Percentiles rank a stretch among this genome's conserved stretches.
These are phyloP conservation scores for Drosophila tani DNA, from an alignment of 1,140 invertebrate genomes.

Conservation along the genomic window DNA sequence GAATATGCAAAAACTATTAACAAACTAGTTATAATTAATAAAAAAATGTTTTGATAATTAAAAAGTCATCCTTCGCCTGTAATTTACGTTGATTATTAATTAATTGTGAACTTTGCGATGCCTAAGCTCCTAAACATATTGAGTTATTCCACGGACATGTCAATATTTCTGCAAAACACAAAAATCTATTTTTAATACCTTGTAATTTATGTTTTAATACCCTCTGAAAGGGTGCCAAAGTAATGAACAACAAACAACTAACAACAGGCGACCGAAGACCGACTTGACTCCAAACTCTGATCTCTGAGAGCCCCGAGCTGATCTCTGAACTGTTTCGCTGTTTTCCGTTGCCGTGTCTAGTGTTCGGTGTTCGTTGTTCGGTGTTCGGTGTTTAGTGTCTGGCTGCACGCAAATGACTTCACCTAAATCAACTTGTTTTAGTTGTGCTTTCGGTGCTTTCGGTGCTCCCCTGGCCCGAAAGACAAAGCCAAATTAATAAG, in stretches of 20 bases:
- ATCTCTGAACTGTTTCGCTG: conserved; percentile 61
- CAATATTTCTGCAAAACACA: neutral
- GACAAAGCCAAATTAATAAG: conserved; percentile 61
- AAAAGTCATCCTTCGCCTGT: no score
- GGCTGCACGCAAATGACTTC: conserved; percentile 74
- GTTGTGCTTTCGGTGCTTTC: conserved; percentile 51
- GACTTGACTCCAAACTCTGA: conserved; percentile 38
- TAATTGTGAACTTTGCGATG: no score
- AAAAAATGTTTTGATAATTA: no score
- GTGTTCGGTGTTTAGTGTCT: conserved; percentile 44
- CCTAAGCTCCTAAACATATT: neutral
- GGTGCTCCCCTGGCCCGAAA: conserved; percentile 17
- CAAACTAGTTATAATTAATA: neutral
- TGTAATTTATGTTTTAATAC: neutral
- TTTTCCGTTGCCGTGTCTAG: conserved; percentile 32
- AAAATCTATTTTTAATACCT: neutral
- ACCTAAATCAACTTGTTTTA: conserved; percentile 72
- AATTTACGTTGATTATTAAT: no score
- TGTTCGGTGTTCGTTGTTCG: conserved; percentile 31
- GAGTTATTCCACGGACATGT: neutral
- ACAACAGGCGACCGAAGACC: conserved; percentile 31
- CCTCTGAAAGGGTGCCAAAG: conserved; percentile 7
- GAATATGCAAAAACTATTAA: neutral
- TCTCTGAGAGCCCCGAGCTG: conserved; percentile 52
- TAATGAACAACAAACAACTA: conserved; percentile 11